Percentiles rank a stretch among this genome's conserved stretches.
phyloP scores from a whole-genome alignment of 2,113 vertebrate species.

The Emydura subglobosa region DNA sequence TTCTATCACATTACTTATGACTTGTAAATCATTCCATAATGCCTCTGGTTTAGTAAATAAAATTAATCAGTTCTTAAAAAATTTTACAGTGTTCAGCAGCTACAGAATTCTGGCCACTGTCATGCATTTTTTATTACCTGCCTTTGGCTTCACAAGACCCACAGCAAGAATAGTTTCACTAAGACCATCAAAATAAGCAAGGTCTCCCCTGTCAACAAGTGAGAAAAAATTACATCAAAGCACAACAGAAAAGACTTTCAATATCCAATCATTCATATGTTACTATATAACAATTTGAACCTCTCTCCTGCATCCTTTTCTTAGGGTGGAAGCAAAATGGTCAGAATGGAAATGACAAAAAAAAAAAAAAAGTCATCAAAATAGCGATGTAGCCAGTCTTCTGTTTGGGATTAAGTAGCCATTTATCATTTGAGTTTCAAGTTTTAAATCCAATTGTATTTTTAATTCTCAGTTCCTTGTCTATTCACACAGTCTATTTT shows the following conservation, averaged over 20 bases:
- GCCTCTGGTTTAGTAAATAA: neutral
- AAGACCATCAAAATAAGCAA: conserved; percentile 96
- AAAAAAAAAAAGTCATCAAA: neutral
- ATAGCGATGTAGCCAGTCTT: rapidly evolving
- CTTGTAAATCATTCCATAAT: neutral
- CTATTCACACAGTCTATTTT: neutral
- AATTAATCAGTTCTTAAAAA: rapidly evolving
- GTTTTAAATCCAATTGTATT: neutral
- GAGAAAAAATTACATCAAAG: neutral
- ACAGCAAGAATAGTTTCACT: conserved; percentile 98
- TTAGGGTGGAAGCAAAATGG: neutral
- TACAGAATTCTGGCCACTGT: neutral
- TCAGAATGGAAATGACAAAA: neutral
- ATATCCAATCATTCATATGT: neutral
- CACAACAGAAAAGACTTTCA: neutral
- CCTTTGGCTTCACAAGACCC: conserved; percentile 94
- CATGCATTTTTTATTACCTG: conserved; percentile 80
- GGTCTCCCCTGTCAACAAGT: conserved; percentile 86
- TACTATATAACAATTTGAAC: neutral
- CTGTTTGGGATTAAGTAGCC: neutral
- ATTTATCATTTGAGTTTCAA: neutral
- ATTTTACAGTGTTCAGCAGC: neutral
- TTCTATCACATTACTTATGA: neutral
- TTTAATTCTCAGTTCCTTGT: neutral
- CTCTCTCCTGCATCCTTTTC: neutral